Evolutionary conservation across 1,140 invertebrate genomes (phyloP).

Genomic region (Meloidogyne hapla): DNA sequence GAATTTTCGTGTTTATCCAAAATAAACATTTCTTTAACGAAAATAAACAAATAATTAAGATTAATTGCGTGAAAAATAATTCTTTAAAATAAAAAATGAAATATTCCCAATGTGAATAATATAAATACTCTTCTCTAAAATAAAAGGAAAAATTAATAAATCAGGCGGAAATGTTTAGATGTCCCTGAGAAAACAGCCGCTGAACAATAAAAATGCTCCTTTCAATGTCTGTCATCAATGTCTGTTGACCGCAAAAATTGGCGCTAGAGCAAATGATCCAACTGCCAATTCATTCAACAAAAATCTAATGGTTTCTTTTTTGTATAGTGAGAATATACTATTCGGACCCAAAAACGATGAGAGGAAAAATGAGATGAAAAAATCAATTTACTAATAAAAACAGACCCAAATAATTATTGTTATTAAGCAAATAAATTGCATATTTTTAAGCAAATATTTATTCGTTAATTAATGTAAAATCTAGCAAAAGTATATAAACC

Average conservation of each 20-base stretch:
- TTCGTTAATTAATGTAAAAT: too few species aligned
- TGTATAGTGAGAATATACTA: not conserved
- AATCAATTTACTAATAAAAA: not conserved
- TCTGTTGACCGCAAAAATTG: not conserved
- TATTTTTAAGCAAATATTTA: too few species aligned
- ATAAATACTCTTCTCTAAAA: not conserved
- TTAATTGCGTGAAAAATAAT: too few species aligned
- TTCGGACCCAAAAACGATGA: not conserved
- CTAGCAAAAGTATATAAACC: too few species aligned
- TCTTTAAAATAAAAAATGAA: not conserved
- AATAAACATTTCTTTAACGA: too few species aligned
- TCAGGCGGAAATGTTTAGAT: not conserved
- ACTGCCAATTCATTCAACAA: not conserved
- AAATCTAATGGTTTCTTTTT: not conserved
- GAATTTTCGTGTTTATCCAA: too few species aligned
- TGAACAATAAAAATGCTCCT: not conserved
- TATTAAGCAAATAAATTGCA: too few species aligned
- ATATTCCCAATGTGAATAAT: not conserved
- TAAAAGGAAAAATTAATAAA: not conserved
- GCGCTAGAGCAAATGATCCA: not conserved
- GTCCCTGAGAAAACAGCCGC: not conserved
- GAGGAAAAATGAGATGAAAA: not conserved
- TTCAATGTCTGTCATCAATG: not conserved
- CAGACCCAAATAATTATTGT: not conserved
- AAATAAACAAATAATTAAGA: too few species aligned